Conservation (phyloP, 2,113 vertebrate species). For the Elachura formosa region DNA sequence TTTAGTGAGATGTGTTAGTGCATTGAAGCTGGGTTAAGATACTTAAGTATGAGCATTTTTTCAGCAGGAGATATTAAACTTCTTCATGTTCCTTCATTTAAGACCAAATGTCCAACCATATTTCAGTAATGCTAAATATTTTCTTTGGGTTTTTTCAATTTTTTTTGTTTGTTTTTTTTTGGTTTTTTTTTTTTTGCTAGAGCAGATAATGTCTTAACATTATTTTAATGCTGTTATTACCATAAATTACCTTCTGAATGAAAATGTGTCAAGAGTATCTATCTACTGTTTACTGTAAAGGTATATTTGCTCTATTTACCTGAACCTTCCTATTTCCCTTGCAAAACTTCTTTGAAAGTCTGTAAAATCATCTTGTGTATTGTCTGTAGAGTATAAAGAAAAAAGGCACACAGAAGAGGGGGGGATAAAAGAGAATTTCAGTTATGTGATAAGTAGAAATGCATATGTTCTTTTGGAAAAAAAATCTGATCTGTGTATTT, state of each 20-base stretch:
- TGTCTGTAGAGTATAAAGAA: not conserved
- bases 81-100: not conserved
- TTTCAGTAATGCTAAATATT: not conserved
- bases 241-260: not conserved
- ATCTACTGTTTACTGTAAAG: not conserved
- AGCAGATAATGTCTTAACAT: not conserved
- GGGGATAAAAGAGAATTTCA: not conserved
- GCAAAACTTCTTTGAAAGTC: not conserved
- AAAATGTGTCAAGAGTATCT: not conserved
- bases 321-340: not conserved
- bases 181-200: not conserved
- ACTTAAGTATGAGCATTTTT: rapidly evolving
- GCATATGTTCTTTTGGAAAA: not conserved
- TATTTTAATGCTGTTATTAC: not conserved
- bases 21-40: not conserved
- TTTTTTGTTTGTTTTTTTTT: not conserved
- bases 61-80: not conserved
- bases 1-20: not conserved
- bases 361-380: not conserved
- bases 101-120: not conserved
- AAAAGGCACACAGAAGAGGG: not conserved
- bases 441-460: not conserved
- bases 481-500: not conserved
- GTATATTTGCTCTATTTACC: not conserved
- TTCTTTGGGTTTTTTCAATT: too few relatives aligned